These are phyloP conservation scores for Hypolimnas misippus DNA, from an alignment of 2,888 invertebrate genomes.

Conservation along the genomic window DNA sequence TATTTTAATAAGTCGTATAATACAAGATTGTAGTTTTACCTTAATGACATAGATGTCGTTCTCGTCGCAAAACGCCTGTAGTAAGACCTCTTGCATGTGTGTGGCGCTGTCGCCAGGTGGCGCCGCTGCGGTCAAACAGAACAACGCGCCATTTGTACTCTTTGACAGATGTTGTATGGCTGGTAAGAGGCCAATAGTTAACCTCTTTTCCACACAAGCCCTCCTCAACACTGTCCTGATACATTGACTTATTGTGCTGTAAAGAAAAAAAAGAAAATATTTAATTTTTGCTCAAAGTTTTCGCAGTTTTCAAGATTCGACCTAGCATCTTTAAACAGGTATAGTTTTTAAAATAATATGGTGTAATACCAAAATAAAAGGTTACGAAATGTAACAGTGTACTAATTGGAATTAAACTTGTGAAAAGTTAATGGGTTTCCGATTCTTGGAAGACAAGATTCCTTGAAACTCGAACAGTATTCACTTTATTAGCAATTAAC, in stretches of 20 bases:
- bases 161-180: conserved; percentile 85
- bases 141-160: conserved; percentile 85
- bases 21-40: conserved; percentile 71
- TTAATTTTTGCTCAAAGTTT: too few species aligned
- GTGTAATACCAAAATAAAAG: background rate
- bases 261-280: too few species aligned
- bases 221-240: conserved; percentile 81
- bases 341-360: background rate
- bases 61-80: conserved; percentile 91
- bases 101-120: conserved; percentile 89
- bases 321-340: background rate
- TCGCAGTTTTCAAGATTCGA: background rate
- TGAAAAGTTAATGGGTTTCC: background rate
- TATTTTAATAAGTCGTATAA: too few species aligned
- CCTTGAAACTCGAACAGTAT: background rate
- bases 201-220: conserved; percentile 82
- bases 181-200: conserved; percentile 86
- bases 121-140: conserved; percentile 88
- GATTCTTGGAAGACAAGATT: conserved; percentile 2
- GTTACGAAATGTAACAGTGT: background rate
- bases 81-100: conserved; percentile 90
- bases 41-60: conserved; percentile 90
- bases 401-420: background rate
- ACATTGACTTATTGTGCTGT: conserved; percentile 76
- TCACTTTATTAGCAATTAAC: background rate